Conservation (phyloP, 2,888 invertebrate genomes). For the Psylliodes chrysocephalus region DNA sequence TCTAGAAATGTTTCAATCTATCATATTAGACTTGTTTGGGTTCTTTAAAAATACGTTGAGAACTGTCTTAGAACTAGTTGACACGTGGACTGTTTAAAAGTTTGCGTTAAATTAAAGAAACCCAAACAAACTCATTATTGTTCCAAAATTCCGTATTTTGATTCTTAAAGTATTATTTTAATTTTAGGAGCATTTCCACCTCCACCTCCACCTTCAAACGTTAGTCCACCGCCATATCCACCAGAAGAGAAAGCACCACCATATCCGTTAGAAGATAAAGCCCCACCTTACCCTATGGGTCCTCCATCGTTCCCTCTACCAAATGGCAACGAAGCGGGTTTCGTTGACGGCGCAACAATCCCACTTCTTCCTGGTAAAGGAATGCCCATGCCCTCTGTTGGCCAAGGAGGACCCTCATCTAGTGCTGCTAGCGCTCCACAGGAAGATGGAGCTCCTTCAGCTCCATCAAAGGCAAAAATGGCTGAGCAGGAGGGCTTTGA, state of each 20-base stretch:
- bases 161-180: too few relatives aligned
- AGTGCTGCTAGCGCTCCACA: slow-evolving; percentile 19
- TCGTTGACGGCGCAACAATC: not conserved
- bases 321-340: not conserved
- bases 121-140: too few relatives aligned
- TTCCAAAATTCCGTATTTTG: too few relatives aligned
- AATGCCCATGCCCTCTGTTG: slow-evolving; percentile 22
- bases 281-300: slow-evolving; percentile 26
- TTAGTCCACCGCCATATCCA: slow-evolving; percentile 10
- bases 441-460: slow-evolving; percentile 29
- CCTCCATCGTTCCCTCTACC: not conserved
- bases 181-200: slow-evolving; percentile 17
- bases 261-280: slow-evolving; percentile 28
- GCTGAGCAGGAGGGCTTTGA: slow-evolving; percentile 16
- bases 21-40: too few relatives aligned
- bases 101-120: too few relatives aligned
- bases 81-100: too few relatives aligned
- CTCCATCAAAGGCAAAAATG: slow-evolving; percentile 31
- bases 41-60: too few relatives aligned
- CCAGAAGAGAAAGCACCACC: slow-evolving; percentile 27
- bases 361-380: not conserved
- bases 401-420: slow-evolving; percentile 12
- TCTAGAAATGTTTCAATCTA: too few relatives aligned
- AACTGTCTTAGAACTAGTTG: too few relatives aligned
- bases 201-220: not conserved